Percentiles rank a stretch among this genome's conserved stretches.
Evolutionary conservation across 2,113 vertebrate genomes (phyloP).

Genomic region (Rhea pennata): DNA sequence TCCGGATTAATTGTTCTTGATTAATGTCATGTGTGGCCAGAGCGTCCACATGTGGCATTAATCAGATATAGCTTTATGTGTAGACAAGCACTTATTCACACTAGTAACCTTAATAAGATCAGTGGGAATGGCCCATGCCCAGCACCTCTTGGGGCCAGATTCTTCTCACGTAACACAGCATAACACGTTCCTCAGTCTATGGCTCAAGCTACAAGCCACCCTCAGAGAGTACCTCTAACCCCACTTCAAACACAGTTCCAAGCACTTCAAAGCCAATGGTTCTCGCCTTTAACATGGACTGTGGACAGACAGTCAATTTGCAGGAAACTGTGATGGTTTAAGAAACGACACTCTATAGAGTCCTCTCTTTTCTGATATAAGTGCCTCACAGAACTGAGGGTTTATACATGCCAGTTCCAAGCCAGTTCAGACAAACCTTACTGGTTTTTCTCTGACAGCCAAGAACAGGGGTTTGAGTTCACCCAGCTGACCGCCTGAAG

Average conservation of each 20-base stretch:
- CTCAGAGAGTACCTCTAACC: background rate
- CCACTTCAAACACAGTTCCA: background rate
- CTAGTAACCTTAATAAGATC: background rate
- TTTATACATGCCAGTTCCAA: background rate
- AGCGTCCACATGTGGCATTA: conserved; percentile 11
- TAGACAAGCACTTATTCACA: background rate
- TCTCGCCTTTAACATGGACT: background rate
- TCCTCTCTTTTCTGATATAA: background rate
- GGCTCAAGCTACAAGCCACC: background rate
- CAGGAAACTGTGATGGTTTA: background rate
- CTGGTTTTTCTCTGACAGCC: background rate
- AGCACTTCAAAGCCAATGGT: background rate
- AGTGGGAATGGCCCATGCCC: background rate
- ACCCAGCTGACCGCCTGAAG: background rate
- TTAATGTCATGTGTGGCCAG: conserved; percentile 31
- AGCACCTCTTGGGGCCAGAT: background rate
- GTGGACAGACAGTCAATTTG: background rate
- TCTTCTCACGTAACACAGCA: background rate
- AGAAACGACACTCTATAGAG: background rate
- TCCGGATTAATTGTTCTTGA: conserved; percentile 54
- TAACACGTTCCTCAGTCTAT: background rate
- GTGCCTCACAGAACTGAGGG: background rate
- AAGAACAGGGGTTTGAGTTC: background rate
- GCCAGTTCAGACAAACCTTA: background rate
- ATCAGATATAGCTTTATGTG: conserved; percentile 11